These are phyloP conservation scores for Lagocephalus sceleratus DNA, from an alignment of 2,797 vertebrate species.

Conservation along the genomic window DNA sequence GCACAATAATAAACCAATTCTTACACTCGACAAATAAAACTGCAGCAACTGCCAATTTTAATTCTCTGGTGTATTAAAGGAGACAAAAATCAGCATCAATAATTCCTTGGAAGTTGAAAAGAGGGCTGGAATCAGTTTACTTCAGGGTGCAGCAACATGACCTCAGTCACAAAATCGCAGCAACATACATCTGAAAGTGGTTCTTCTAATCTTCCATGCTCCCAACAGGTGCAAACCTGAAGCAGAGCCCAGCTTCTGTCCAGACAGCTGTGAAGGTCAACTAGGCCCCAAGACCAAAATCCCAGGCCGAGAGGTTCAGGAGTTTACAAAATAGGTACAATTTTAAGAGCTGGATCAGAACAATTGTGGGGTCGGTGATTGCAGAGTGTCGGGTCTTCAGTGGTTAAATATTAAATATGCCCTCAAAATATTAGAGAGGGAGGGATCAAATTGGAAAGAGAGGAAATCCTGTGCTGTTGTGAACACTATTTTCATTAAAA, in stretches of 20 bases:
- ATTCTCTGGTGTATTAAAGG: not conserved
- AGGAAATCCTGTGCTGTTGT: no score
- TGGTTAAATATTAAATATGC: no score
- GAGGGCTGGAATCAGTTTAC: no score
- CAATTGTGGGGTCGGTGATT: no score
- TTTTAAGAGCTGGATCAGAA: not conserved
- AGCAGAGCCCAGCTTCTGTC: constrained; percentile 13
- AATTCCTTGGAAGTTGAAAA: no score
- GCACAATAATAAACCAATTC: constrained; percentile 3
- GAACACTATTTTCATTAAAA: no score
- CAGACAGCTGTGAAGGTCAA: constrained; percentile 11
- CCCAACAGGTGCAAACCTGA: constrained; percentile 32
- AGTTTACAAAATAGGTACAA: constrained; percentile 6
- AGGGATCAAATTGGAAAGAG: no score
- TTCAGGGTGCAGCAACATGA: not conserved
- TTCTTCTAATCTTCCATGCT: constrained; percentile 15
- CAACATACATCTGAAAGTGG: constrained; percentile 5
- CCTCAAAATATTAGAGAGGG: no score
- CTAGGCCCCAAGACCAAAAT: not conserved
- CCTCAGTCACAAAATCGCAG: not conserved
- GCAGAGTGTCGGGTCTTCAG: no score
- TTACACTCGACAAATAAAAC: not conserved
- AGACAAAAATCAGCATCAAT: not conserved
- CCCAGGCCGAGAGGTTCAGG: not conserved
- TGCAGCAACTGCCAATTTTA: not conserved